Evolutionary conservation across 2,888 invertebrate genomes (phyloP).

Genomic region (Phytoseiulus persimilis): DNA sequence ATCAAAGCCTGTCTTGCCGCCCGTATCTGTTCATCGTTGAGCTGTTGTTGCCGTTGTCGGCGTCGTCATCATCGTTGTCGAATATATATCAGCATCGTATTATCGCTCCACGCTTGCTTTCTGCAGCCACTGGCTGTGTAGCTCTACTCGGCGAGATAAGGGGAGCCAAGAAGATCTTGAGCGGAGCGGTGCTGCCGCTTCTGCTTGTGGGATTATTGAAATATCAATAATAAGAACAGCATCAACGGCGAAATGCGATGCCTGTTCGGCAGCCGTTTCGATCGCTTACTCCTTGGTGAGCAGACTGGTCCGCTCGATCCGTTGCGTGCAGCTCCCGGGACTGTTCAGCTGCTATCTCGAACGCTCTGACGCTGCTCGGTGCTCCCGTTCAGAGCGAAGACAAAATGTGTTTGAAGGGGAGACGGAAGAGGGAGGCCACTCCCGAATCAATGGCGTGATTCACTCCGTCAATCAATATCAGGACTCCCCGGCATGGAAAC

Average conservation of each 20-base stretch:
- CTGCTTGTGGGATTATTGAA: not conserved
- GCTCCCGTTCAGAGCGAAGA: not conserved
- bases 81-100: not conserved
- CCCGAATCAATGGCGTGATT: not conserved
- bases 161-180: not conserved
- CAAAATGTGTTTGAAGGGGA: not conserved
- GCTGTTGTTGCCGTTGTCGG: not conserved
- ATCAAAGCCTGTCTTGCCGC: not conserved
- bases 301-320: not conserved
- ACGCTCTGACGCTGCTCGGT: not conserved
- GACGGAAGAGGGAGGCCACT: not conserved
- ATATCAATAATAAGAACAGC: not conserved
- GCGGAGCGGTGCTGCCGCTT: not conserved
- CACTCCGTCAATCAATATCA: not conserved
- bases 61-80: not conserved
- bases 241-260: not conserved
- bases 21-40: not conserved
- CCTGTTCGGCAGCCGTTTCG: not conserved
- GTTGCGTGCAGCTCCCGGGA: not conserved
- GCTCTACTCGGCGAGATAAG: not conserved
- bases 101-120: not conserved
- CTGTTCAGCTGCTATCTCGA: not conserved
- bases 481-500: not conserved
- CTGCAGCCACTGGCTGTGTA: not conserved
- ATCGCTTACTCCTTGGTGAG: not conserved